Percentiles rank a stretch among this genome's conserved stretches.
These are phyloP conservation scores for Benthochromis sp. DNA, from an alignment of 2,113 vertebrate species.

Conservation along the genomic window DNA sequence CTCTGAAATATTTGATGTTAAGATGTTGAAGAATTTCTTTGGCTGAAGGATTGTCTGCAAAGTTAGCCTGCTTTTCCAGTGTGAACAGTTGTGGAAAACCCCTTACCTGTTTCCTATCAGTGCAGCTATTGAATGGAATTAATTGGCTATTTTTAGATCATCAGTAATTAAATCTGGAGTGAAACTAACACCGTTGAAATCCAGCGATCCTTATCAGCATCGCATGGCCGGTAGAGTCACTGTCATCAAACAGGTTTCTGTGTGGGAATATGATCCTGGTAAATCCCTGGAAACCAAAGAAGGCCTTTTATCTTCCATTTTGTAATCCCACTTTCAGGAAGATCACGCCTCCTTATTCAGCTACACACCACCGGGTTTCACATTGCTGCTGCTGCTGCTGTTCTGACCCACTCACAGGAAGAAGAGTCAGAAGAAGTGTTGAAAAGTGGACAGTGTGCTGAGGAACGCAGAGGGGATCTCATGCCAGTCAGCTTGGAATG, in stretches of 20 bases:
- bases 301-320: slow-evolving; percentile 21
- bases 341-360: background rate
- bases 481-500: background rate
- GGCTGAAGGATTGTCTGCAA: background rate
- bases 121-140: slow-evolving; percentile 4
- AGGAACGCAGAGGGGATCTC: background rate
- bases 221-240: background rate
- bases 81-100: background rate
- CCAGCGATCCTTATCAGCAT: background rate
- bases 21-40: background rate
- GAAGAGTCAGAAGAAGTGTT: background rate
- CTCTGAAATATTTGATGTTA: background rate
- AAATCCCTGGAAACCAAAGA: slow-evolving; percentile 54
- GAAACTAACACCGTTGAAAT: slow-evolving; percentile 19
- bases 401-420: background rate
- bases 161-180: slow-evolving; percentile 8
- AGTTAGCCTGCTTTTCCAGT: background rate
- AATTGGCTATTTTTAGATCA: slow-evolving; percentile 18
- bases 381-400: background rate
- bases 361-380: background rate
- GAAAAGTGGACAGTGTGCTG: background rate
- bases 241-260: slow-evolving; percentile 32
- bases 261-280: slow-evolving; percentile 34
- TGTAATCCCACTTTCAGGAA: background rate
- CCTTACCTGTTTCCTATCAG: background rate